Percentiles rank a stretch among this genome's conserved stretches.
These are phyloP conservation scores for Ammodytes marinus DNA, from an alignment of 2,113 vertebrate genomes.

Conservation along the genomic window DNA sequence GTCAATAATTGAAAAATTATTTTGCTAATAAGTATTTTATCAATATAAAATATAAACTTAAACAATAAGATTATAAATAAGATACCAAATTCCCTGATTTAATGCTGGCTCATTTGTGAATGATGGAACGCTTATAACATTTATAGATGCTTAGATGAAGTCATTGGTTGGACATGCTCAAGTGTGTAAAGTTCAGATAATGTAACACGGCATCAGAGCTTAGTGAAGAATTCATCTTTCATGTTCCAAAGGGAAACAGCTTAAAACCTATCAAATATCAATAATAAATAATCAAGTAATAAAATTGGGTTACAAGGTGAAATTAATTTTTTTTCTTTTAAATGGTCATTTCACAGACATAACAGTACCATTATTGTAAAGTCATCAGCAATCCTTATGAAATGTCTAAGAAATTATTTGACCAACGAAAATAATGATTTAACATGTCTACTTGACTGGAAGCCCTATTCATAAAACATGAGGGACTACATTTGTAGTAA, in stretches of 20 bases:
- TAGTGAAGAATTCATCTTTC: not conserved
- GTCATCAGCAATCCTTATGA: not conserved
- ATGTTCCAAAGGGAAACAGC: not conserved
- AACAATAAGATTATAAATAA: not conserved
- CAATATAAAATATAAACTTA: not conserved
- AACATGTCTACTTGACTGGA: not conserved
- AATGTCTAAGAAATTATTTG: not conserved
- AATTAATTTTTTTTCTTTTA: not conserved
- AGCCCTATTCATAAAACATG: constrained; percentile 8
- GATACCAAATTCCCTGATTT: not conserved
- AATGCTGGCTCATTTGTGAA: not conserved
- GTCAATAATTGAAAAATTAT: not conserved
- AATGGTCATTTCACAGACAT: not conserved
- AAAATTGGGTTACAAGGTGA: not conserved
- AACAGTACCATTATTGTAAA: not conserved
- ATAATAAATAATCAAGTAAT: not conserved
- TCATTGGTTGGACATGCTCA: constrained; percentile 5
- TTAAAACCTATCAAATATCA: not conserved
- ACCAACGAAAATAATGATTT: not conserved
- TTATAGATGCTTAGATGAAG: not conserved
- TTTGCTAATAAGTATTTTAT: not conserved
- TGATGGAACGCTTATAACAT: not conserved
- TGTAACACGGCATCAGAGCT: not conserved
- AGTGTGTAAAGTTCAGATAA: constrained; percentile 39
- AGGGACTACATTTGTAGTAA: constrained; percentile 34